phyloP scores from a whole-genome alignment of 2,888 invertebrate genomes.

The Tetragonula carbonaria region DNA sequence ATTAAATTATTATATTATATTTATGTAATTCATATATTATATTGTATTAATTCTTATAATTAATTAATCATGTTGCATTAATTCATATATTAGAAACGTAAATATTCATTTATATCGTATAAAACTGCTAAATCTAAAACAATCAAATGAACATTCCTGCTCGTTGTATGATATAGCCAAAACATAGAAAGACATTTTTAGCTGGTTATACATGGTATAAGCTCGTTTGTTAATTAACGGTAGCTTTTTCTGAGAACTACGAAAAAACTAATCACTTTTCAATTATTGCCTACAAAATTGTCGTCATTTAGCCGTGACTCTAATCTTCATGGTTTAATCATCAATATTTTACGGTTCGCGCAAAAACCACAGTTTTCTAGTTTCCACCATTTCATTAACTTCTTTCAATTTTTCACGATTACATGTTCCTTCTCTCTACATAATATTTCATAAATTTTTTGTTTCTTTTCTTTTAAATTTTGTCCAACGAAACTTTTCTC shows the following conservation, averaged over 20 bases:
- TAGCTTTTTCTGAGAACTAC: slow-evolving; percentile 2
- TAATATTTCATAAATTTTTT: neutral
- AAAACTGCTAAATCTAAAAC: too few relatives aligned
- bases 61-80: too few relatives aligned
- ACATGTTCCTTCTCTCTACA: neutral
- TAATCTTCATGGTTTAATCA: slow-evolving; percentile 21
- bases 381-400: neutral
- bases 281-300: slow-evolving; percentile 10
- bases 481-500: neutral
- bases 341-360: neutral
- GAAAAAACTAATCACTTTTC: neutral
- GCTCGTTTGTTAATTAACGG: neutral
- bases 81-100: too few relatives aligned
- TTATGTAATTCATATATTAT: too few relatives aligned
- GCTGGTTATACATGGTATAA: neutral
- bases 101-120: too few relatives aligned
- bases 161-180: too few relatives aligned
- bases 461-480: too few relatives aligned
- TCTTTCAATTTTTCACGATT: neutral
- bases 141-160: too few relatives aligned
- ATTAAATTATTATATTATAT: too few relatives aligned
- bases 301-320: neutral
- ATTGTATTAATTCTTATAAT: too few relatives aligned
- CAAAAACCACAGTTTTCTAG: neutral
- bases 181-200: too few relatives aligned